Evolutionary conservation across 2,888 invertebrate species (phyloP).

Genomic region (Drosophila fulvimacula): DNA sequence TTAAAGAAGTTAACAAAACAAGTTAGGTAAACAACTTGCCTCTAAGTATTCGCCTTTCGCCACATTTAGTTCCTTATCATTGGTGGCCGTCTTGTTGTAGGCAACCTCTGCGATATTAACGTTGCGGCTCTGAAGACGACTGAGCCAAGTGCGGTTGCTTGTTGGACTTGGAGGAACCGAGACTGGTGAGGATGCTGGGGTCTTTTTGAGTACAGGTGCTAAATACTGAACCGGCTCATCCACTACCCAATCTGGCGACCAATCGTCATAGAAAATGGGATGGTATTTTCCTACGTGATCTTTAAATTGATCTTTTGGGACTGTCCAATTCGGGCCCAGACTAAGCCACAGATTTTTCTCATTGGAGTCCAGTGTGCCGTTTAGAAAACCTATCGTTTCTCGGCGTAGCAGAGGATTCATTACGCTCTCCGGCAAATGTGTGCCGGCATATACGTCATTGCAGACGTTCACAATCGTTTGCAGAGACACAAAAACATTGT

Average conservation of each 20-base stretch:
- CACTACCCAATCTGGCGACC: slow-evolving; percentile 95
- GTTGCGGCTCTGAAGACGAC: slow-evolving; percentile 88
- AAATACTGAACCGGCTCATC: slow-evolving; percentile 89
- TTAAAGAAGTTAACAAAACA: no score
- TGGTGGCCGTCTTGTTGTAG: slow-evolving; percentile 97
- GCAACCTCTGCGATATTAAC: slow-evolving; percentile 94
- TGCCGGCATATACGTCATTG: slow-evolving; percentile 93
- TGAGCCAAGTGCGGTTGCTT: slow-evolving; percentile 87
- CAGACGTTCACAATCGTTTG: slow-evolving; percentile 98
- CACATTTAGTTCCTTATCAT: slow-evolving; percentile 98
- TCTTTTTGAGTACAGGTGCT: slow-evolving; percentile 79
- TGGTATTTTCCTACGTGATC: slow-evolving; percentile 95
- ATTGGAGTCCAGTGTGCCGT: slow-evolving; percentile 97
- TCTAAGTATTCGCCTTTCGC: slow-evolving; percentile 97
- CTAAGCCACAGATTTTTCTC: slow-evolving; percentile 99
- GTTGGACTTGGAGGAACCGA: slow-evolving; percentile 49
- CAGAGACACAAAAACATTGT: slow-evolving; percentile 98
- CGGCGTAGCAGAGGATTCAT: slow-evolving; percentile 95
- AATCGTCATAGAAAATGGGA: slow-evolving; percentile 98
- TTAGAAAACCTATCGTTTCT: slow-evolving; percentile 96
- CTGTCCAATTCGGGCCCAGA: slow-evolving; percentile 97
- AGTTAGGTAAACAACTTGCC: no score
- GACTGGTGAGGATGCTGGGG: slow-evolving; percentile 29
- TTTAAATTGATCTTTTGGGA: slow-evolving; percentile 97
- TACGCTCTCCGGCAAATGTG: slow-evolving; percentile 93